These are phyloP conservation scores for Tychaedon coryphoeus DNA, from an alignment of 2,113 vertebrate genomes.

Conservation along the genomic window DNA sequence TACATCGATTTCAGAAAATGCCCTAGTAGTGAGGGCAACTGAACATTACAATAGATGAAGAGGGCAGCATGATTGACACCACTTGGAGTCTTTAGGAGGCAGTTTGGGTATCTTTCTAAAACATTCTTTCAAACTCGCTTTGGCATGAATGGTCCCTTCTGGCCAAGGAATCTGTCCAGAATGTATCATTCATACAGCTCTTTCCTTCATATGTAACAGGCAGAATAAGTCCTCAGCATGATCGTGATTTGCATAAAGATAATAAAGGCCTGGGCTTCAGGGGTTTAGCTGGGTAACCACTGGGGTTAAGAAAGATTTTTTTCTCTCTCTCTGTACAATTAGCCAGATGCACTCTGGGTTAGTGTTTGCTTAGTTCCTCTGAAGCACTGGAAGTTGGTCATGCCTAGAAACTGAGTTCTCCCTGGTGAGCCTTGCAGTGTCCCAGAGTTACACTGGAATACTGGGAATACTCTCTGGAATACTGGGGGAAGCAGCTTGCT, in stretches of 20 bases:
- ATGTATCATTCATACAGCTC: conserved; percentile 27
- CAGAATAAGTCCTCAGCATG: conserved; percentile 37
- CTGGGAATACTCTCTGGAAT: background rate
- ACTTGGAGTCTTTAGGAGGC: background rate
- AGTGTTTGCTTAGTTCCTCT: conserved; percentile 1
- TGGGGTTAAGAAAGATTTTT: background rate
- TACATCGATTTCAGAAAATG: background rate
- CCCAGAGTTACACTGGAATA: background rate
- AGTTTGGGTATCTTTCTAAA: conserved; percentile 26
- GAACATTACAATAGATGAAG: background rate
- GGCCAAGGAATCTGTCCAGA: conserved; percentile 21
- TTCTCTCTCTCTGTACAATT: conserved; percentile 12
- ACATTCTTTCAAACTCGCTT: conserved; percentile 25
- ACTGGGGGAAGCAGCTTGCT: background rate
- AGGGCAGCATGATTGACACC: background rate
- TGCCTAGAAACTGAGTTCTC: background rate
- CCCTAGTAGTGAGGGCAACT: background rate
- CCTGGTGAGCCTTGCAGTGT: background rate
- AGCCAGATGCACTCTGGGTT: conserved; percentile 7
- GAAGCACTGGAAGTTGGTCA: conserved; percentile 3
- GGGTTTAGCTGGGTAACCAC: conserved; percentile 37
- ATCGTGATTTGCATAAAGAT: conserved; percentile 47
- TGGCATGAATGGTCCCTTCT: conserved; percentile 28
- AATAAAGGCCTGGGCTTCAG: conserved; percentile 35
- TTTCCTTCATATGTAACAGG: conserved; percentile 24